phyloP scores from a whole-genome alignment of 1,140 invertebrate species.

The Heliothis virescens region DNA sequence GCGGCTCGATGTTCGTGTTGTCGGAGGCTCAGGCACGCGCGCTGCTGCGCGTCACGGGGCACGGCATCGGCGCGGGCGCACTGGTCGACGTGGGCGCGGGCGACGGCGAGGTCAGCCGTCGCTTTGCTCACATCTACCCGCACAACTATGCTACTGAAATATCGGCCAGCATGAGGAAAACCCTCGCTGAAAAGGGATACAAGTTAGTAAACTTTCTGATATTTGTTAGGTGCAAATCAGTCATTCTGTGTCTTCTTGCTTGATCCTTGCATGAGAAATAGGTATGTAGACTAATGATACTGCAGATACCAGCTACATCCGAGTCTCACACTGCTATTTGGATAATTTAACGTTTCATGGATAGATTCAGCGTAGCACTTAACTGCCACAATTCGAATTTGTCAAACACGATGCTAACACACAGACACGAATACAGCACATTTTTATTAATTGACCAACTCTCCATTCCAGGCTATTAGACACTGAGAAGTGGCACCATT shows the following conservation, averaged over 20 bases:
- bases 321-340: too few species aligned
- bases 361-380: background rate
- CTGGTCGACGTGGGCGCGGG: slow-evolving; percentile 96
- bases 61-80: slow-evolving; percentile 81
- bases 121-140: slow-evolving; percentile 89
- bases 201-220: slow-evolving; percentile 86
- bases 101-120: slow-evolving; percentile 94
- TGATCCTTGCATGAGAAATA: too few species aligned
- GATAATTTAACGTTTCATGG: too few species aligned
- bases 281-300: too few species aligned
- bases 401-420: background rate
- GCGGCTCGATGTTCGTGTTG: slow-evolving; percentile 97
- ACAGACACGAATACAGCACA: too few species aligned
- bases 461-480: slow-evolving; percentile 90
- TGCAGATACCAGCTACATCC: too few species aligned
- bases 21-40: slow-evolving; percentile 91
- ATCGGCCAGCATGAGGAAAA: slow-evolving; percentile 92
- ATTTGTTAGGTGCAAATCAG: too few species aligned
- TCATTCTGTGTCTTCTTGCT: too few species aligned
- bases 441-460: background rate
- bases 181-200: slow-evolving; percentile 91
- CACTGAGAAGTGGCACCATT: slow-evolving; percentile 90
- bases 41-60: slow-evolving; percentile 85
- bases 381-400: background rate
- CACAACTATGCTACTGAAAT: slow-evolving; percentile 95